phyloP scores from a whole-genome alignment of 2,888 invertebrate species.

The Plagiodera versicolora region DNA sequence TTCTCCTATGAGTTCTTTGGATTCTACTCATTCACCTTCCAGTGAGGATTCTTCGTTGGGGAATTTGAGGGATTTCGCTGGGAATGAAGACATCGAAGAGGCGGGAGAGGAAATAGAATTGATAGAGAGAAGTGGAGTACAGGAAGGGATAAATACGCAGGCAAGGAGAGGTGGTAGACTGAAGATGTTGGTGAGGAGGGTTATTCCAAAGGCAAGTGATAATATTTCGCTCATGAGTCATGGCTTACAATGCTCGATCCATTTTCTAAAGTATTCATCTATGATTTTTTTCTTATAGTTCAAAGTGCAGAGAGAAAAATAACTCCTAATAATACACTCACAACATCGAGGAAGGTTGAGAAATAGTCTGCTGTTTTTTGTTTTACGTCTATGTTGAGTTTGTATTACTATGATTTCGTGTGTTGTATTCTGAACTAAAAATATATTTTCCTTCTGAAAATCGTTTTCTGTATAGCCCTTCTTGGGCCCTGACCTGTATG shows the following conservation, averaged over 20 bases:
- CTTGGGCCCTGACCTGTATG: neutral
- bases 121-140: neutral
- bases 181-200: constrained; percentile 21
- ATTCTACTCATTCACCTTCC: constrained; percentile 4
- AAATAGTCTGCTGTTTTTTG: too few species aligned
- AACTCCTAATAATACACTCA: neutral
- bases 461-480: too few species aligned
- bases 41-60: constrained; percentile 2
- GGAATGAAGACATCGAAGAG: neutral
- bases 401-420: too few species aligned
- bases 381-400: too few species aligned
- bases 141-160: neutral
- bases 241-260: too few species aligned
- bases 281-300: constrained; percentile 1
- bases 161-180: constrained; percentile 12
- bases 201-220: constrained; percentile 28
- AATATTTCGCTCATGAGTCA: too few species aligned
- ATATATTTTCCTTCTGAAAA: too few species aligned
- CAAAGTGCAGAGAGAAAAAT: constrained; percentile 11
- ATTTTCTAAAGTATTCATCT: neutral
- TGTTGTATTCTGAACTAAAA: too few species aligned
- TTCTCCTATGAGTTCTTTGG: neutral
- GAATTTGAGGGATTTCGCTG: neutral
- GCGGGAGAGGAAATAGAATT: constrained; percentile 3
- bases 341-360: too few species aligned